Conservation (phyloP, 2,113 vertebrate genomes). For the Puffinus mauretanicus region DNA sequence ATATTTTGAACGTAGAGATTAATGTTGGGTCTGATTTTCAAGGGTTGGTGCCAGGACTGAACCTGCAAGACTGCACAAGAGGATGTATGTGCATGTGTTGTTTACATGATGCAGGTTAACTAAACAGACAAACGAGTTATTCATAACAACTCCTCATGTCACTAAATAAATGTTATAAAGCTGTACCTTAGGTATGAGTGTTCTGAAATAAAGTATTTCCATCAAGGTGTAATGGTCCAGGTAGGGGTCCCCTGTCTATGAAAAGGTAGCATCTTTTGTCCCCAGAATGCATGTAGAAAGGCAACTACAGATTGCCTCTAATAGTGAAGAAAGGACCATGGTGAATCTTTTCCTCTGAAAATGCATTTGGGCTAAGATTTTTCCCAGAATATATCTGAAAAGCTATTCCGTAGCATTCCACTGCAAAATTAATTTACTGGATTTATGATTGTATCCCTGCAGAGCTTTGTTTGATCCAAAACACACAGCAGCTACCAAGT, state of each 20-base stretch:
- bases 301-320: neutral
- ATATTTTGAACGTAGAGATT: neutral
- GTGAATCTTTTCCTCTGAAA: neutral
- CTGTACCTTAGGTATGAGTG: neutral
- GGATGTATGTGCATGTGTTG: neutral
- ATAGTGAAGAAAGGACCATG: neutral
- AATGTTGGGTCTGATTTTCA: neutral
- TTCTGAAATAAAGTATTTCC: neutral
- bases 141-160: neutral
- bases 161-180: neutral
- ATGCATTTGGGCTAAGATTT: neutral
- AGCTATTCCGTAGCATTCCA: slow-evolving; percentile 37
- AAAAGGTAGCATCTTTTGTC: neutral
- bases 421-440: slow-evolving; percentile 44
- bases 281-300: neutral
- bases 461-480: slow-evolving; percentile 69
- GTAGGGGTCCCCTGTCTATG: neutral
- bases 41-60: neutral
- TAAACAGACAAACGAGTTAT: neutral
- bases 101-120: neutral
- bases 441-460: slow-evolving; percentile 55
- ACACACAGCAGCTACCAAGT: slow-evolving; percentile 68
- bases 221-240: neutral
- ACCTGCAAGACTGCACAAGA: neutral
- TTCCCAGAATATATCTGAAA: neutral